phyloP scores from a whole-genome alignment of 2,888 invertebrate genomes.

The Brachylomia viminalis region DNA sequence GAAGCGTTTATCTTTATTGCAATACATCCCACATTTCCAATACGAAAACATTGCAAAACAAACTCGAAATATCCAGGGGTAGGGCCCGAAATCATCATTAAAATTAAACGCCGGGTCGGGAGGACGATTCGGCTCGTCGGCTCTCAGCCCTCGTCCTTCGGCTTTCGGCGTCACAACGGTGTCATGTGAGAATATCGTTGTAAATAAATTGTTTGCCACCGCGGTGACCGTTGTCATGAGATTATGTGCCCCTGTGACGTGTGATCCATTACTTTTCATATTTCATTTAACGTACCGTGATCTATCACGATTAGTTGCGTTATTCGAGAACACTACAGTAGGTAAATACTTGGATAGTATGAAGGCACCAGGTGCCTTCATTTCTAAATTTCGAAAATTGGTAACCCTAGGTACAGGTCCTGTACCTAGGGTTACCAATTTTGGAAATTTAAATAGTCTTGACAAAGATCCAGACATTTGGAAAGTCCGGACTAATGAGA shows the following conservation, averaged over 20 bases:
- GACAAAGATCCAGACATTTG: too few species aligned
- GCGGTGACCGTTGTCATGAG: slow-evolving; percentile 77
- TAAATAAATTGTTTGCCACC: slow-evolving; percentile 77
- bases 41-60: slow-evolving; percentile 46
- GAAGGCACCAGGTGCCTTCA: too few species aligned
- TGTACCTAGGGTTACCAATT: not conserved
- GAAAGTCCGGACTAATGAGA: not conserved
- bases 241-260: slow-evolving; percentile 74
- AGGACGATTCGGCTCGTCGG: slow-evolving; percentile 68
- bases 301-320: slow-evolving; percentile 52
- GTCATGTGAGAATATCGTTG: slow-evolving; percentile 73
- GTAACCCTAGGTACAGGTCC: not conserved
- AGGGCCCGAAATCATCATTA: slow-evolving; percentile 62
- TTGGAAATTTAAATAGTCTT: too few species aligned
- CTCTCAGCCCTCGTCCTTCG: slow-evolving; percentile 26
- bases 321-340: slow-evolving; percentile 7
- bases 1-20: slow-evolving; percentile 37
- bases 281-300: slow-evolving; percentile 60
- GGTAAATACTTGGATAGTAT: not conserved
- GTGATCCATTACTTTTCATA: slow-evolving; percentile 73
- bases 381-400: too few species aligned
- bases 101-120: slow-evolving; percentile 66
- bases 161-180: slow-evolving; percentile 60
- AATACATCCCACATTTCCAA: slow-evolving; percentile 42
- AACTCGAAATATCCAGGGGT: slow-evolving; percentile 46